Conservation (phyloP, 2,888 invertebrate genomes). For the Amphipoea lucens region DNA sequence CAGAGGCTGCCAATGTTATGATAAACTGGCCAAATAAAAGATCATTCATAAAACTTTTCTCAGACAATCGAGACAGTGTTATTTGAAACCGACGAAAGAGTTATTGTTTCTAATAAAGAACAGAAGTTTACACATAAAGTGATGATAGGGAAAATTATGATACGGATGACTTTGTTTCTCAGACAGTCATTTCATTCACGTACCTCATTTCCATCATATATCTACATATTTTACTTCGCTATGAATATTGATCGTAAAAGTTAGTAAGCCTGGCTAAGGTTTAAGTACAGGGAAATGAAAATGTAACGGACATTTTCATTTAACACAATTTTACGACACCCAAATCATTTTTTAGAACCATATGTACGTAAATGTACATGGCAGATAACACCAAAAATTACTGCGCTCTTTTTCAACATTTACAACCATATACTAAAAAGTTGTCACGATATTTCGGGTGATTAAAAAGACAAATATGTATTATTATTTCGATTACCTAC, state of each 20-base stretch:
- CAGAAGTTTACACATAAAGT: background rate
- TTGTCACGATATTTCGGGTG: too few relatives aligned
- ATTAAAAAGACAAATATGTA: too few relatives aligned
- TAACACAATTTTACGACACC: too few relatives aligned
- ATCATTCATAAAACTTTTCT: background rate
- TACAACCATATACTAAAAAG: too few relatives aligned
- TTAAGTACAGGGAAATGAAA: too few relatives aligned
- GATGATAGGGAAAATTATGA: background rate
- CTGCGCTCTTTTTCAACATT: too few relatives aligned
- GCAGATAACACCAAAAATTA: too few relatives aligned
- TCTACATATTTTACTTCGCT: background rate
- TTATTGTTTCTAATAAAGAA: background rate
- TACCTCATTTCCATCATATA: background rate
- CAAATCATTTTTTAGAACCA: too few relatives aligned
- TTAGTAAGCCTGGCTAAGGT: background rate
- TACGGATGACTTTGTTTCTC: background rate
- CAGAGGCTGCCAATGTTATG: conserved; percentile 23
- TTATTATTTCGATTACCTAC: too few relatives aligned
- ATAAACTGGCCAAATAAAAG: conserved; percentile 2
- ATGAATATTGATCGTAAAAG: background rate
- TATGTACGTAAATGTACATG: too few relatives aligned
- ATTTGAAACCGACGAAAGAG: background rate
- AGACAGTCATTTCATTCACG: background rate
- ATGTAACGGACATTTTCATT: too few relatives aligned
- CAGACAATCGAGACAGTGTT: background rate